phyloP scores from a whole-genome alignment of 2,888 invertebrate species.

The Chaetogeoica ovagalla region DNA sequence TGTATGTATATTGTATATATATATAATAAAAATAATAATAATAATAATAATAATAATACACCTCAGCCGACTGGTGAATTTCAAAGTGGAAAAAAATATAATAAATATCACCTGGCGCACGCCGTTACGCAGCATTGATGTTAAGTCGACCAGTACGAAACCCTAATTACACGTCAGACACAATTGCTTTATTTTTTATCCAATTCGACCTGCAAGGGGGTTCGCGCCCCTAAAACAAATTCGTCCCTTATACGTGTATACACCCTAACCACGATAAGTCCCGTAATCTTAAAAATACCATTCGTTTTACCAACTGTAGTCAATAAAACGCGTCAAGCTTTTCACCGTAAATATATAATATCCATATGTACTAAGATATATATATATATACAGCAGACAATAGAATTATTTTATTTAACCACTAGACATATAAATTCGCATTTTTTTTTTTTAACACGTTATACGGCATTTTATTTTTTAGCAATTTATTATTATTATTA shows the following conservation, averaged over 20 bases:
- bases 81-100: conserved; percentile 16
- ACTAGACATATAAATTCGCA: too few species aligned
- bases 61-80: conserved; percentile 31
- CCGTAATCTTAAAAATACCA: conserved; percentile 14
- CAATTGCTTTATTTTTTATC: conserved; percentile 50
- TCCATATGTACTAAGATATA: not conserved
- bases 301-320: not conserved
- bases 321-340: not conserved
- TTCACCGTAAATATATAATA: not conserved
- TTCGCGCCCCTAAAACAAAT: conserved; percentile 13
- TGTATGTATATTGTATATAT: conserved; percentile 16
- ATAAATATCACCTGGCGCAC: conserved; percentile 45
- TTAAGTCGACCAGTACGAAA: conserved; percentile 51
- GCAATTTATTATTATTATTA: too few species aligned
- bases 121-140: conserved; percentile 52
- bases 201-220: conserved; percentile 41
- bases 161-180: conserved; percentile 51
- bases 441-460: too few species aligned
- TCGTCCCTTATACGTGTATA: conserved; percentile 20
- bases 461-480: too few species aligned
- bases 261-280: not conserved
- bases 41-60: conserved; percentile 9
- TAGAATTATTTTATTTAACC: too few species aligned
- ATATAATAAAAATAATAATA: conserved; percentile 11
- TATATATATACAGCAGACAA: too few species aligned